phyloP scores from a whole-genome alignment of 2,113 vertebrate genomes.

The Microcebus ravelobensis region DNA sequence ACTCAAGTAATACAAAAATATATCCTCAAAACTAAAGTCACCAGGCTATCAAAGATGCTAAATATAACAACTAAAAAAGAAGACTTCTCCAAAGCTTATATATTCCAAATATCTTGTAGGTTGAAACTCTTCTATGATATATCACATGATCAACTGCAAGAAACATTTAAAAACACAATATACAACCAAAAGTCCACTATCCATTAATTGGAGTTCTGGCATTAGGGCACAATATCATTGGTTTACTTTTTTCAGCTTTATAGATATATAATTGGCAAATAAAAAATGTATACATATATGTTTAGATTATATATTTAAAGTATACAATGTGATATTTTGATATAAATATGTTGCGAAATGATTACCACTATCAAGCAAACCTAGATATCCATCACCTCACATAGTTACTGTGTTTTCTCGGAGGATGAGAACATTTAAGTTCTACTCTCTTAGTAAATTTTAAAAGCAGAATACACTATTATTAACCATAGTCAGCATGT shows the following conservation, averaged over 20 bases:
- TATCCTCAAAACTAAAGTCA: not conserved
- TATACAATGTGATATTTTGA: not conserved
- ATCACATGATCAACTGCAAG: not conserved
- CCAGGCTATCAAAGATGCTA: not conserved
- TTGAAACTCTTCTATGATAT: not conserved
- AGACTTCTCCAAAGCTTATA: not conserved
- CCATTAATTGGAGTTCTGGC: not conserved
- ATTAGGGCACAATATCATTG: not conserved
- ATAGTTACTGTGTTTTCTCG: not conserved
- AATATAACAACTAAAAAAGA: not conserved
- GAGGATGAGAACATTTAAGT: not conserved
- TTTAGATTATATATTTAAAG: not conserved
- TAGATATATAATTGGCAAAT: not conserved
- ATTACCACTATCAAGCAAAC: not conserved
- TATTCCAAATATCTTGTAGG: not conserved
- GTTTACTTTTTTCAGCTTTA: not conserved
- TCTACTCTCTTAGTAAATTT: not conserved
- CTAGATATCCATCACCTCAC: not conserved
- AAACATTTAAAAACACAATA: not conserved
- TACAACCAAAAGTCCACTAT: not conserved
- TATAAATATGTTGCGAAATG: not conserved
- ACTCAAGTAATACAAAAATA: not conserved
- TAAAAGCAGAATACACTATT: not conserved
- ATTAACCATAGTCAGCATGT: too few relatives aligned
- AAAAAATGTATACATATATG: not conserved